Evolutionary conservation across 2,888 invertebrate genomes (phyloP).

Genomic region (Mythimna lalbum): DNA sequence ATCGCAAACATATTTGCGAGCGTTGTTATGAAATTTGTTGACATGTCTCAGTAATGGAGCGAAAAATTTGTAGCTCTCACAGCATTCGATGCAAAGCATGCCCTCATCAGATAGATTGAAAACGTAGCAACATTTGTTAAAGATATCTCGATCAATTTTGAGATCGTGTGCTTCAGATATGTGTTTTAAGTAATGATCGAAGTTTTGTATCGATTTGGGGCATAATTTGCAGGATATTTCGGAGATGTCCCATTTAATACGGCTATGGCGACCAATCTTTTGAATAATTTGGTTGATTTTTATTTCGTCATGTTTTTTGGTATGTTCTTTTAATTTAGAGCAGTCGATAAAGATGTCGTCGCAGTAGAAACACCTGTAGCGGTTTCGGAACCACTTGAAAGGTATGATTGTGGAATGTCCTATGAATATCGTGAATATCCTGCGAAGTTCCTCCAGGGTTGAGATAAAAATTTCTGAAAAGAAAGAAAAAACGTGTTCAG

Average conservation of each 20-base stretch:
- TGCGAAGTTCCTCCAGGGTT: slow-evolving; percentile 26
- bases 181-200: slow-evolving; percentile 69
- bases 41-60: slow-evolving; percentile 71
- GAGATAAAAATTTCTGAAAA: slow-evolving; percentile 25
- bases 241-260: slow-evolving; percentile 75
- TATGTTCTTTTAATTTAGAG: slow-evolving; percentile 40
- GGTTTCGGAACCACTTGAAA: slow-evolving; percentile 68
- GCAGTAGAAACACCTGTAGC: slow-evolving; percentile 71
- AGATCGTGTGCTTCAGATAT: slow-evolving; percentile 60
- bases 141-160: slow-evolving; percentile 57
- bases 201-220: slow-evolving; percentile 53
- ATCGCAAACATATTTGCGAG: slow-evolving; percentile 71
- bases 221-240: slow-evolving; percentile 74
- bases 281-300: slow-evolving; percentile 20
- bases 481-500: slow-evolving; percentile 42
- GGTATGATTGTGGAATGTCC: slow-evolving; percentile 69
- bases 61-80: slow-evolving; percentile 70
- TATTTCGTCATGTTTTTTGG: slow-evolving; percentile 25
- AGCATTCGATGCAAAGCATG: slow-evolving; percentile 72
- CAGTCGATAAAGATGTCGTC: slow-evolving; percentile 47
- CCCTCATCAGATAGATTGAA: slow-evolving; percentile 72
- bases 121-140: slow-evolving; percentile 58
- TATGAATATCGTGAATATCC: slow-evolving; percentile 55
- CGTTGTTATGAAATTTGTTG: slow-evolving; percentile 69
- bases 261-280: slow-evolving; percentile 49